Base-by-base conservation (phyloP, 2,888 invertebrate genomes). In the Amorpha juglandis region DNA sequence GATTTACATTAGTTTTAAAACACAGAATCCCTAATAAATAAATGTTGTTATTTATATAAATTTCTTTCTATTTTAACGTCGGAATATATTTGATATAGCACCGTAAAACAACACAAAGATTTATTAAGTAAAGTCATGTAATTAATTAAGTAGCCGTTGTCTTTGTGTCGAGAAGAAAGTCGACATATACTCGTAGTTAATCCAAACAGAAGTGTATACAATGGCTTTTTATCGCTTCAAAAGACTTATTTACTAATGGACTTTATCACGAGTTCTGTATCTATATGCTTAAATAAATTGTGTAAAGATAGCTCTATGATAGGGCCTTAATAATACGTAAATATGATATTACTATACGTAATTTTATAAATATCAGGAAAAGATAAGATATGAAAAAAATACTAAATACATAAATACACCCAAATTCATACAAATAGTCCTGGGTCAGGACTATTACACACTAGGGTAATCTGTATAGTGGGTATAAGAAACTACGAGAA, bases 201-300 rank as follows among this genome's bases (percentile, higher is more conserved):
- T 58, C 67, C 63, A 72, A 51, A 65, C 58, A 58, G 58, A 64
- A 67, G 69, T 62, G 69, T 71, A 68, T 38, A 63, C 45, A 35
- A 51, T 38, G 69, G 72, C 71, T 71, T 72, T 70, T 76, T 74
- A 77, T 76, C 68, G 73, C 71, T 74, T 69, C 72, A 14, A 27
- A 72, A 72, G 74, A 73, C 65, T 78, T 74, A 78, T 78, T 77
- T 74, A 68, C 73, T 77, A 74, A 76, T 75, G 73, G 72, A 71
- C 66, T 50, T 65, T 16, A 45, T 50, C 42, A 42, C 6, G 58
- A 58, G 58, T 42, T 12, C 12, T 55, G 9, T 55, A 27, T 35
- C 35, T 16, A 38, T 16, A 38, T 38, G 42, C 12, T 8, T 9
- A 9, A 50, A 50, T 19, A 50, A 50, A 19, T 50, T 9, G 2